Percentiles rank a stretch among this genome's conserved stretches.
Evolutionary conservation across 2,888 invertebrate species (phyloP).

Genomic region (Creontiades dilutus): DNA sequence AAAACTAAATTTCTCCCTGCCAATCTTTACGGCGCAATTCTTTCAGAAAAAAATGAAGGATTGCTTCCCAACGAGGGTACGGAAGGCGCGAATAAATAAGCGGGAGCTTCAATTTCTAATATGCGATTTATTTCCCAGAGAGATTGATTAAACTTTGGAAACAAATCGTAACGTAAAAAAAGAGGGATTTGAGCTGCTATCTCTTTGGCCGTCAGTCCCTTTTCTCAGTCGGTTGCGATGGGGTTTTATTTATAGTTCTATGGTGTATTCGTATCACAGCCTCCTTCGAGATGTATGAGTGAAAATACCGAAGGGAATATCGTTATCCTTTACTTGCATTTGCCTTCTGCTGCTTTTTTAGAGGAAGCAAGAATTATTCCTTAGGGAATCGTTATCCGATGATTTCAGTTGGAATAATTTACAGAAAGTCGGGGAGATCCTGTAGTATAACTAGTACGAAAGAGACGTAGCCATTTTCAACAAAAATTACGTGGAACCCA

Average conservation of each 20-base stretch:
- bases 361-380: no score
- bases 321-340: background rate
- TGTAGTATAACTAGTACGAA: no score
- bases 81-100: background rate
- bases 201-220: background rate
- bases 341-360: no score
- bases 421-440: no score
- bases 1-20: background rate
- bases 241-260: conserved; percentile 3
- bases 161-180: conserved; percentile 15
- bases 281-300: background rate
- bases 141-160: conserved; percentile 20
- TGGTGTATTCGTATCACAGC: background rate
- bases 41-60: background rate
- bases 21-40: background rate
- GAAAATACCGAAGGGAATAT: background rate
- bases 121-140: conserved; percentile 17
- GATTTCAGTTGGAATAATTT: no score
- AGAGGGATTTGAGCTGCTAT: conserved; percentile 32
- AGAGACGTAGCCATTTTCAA: no score
- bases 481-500: no score
- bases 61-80: background rate
- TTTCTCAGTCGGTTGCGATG: conserved; percentile 16
- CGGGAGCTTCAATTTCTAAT: conserved; percentile 30
- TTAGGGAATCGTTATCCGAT: no score